A percentile compares a stretch with the other conserved stretches of the same genome.
phyloP scores from a whole-genome alignment of 2,888 invertebrate genomes.

The Drosophila testacea region DNA sequence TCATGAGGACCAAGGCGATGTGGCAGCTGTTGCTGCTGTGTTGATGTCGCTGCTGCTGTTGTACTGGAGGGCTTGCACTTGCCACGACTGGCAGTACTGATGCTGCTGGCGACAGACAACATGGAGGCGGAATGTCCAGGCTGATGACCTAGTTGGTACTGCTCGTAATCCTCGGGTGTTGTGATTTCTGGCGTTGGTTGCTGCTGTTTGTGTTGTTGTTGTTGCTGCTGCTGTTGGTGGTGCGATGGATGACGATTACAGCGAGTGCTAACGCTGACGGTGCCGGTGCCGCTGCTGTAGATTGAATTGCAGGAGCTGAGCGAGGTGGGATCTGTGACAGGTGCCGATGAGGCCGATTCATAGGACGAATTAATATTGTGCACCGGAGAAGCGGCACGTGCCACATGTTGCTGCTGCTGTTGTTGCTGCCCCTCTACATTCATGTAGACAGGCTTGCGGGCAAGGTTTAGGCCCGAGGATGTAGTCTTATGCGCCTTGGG shows the following conservation, averaged over 20 bases:
- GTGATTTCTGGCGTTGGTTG: conserved; percentile 70
- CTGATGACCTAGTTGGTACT: conserved; percentile 78
- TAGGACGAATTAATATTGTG: conserved; percentile 81
- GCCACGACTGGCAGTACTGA: conserved; percentile 61
- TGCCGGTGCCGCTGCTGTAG: conserved; percentile 72
- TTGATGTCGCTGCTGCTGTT: conserved; percentile 45
- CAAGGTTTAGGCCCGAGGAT: conserved; percentile 39
- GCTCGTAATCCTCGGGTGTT: conserved; percentile 77
- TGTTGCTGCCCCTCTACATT: conserved; percentile 73
- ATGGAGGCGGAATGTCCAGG: conserved; percentile 71
- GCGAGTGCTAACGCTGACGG: conserved; percentile 56
- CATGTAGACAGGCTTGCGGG: conserved; percentile 72
- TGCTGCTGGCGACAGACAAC: conserved; percentile 76
- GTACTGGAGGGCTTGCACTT: conserved; percentile 63
- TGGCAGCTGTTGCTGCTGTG: conserved; percentile 39
- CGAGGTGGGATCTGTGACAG: conserved; percentile 77
- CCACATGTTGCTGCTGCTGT: conserved; percentile 37
- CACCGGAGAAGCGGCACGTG: conserved; percentile 64
- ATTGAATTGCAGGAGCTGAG: conserved; percentile 77
- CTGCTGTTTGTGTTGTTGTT: conserved; percentile 38
- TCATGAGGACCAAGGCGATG: conserved; percentile 58
- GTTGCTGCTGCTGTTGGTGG: conserved; percentile 46
- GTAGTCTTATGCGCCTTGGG: conserved; percentile 64
- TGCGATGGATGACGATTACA: conserved; percentile 74
- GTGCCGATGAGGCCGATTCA: conserved; percentile 77